phyloP scores from a whole-genome alignment of 2,888 invertebrate species.

The Allacma fusca region DNA sequence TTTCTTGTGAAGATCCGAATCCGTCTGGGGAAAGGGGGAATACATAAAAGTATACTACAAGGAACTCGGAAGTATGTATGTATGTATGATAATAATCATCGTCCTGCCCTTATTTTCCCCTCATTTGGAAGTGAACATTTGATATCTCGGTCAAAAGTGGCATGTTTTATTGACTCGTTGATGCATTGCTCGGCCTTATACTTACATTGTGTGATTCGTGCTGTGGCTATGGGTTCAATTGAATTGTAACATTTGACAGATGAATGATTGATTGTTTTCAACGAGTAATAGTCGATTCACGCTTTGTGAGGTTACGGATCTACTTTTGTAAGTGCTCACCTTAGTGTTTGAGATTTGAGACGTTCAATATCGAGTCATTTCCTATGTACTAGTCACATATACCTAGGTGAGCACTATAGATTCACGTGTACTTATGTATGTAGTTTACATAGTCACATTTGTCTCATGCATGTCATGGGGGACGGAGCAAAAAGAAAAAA shows the following conservation, averaged over 20 bases:
- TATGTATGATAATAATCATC: too few species aligned
- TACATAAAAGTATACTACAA: too few species aligned
- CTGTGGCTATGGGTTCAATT: neutral
- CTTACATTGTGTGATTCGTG: neutral
- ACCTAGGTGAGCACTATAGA: neutral
- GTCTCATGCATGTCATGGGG: too few species aligned
- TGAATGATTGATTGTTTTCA: slow-evolving; percentile 13
- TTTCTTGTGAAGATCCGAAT: too few species aligned
- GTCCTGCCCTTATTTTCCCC: neutral
- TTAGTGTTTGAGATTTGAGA: neutral
- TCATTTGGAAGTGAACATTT: neutral
- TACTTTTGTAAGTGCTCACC: neutral
- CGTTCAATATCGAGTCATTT: too few species aligned
- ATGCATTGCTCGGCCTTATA: neutral
- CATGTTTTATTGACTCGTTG: neutral
- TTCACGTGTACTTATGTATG: neutral
- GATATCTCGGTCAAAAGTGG: slow-evolving; percentile 1
- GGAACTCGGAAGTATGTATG: too few species aligned
- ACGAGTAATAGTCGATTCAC: neutral
- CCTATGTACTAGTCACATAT: too few species aligned
- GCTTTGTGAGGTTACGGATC: too few species aligned
- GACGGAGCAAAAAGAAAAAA: too few species aligned
- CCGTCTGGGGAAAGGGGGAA: too few species aligned
- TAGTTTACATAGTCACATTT: neutral
- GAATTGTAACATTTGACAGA: neutral